Base-by-base conservation (phyloP, 2,888 invertebrate genomes). In the Dioctria rufipes region DNA sequence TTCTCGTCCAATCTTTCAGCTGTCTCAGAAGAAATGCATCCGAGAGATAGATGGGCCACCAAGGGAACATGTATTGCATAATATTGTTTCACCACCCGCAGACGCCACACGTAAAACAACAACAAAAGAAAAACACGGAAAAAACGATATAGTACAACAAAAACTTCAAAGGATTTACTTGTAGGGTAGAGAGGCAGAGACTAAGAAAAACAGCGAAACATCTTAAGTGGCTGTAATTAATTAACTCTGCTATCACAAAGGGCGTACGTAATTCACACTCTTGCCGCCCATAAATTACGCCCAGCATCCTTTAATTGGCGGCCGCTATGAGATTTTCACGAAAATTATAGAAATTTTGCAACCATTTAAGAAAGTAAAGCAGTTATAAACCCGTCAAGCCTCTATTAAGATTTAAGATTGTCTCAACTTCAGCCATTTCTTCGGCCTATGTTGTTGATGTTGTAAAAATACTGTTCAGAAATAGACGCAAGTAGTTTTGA, bases 181-280 rank as follows among this genome's bases (percentile, higher is more conserved):
- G 25, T 25, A 58, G 61, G 40, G 60, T 40, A 40, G 43, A 61
- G 13, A 75, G 43, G 60, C 46, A 61, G 60, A 71, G 25, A 37
- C 39, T 42, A 71, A 75, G 43, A 75, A 43, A 25, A 51, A 37
- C 43, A 60, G 58, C 13, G 42, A 42, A 60, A 37, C 39, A 71
- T 60, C 78, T 78, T 81, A 81, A 81, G 79, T 71, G 61, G 75
- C 51, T 75, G 81, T 73, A 79, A 81, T 81, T 81, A 81, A 81
- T 81, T 78, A 81, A 81, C 69, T 79, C 79, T 66, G 66, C 61
- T 79, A 75, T 79, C 73, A 79, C 79, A 79, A 81, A 79, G 73
- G 65, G 73, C 79, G 79, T 79, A 78, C 69, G 73, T 71, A 77
- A 77, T 75, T 79, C 78, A 75, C 79, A 78, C 78, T 81, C 63